phyloP scores from a whole-genome alignment of 92 coral and sea anemone species.

The Phymanthus crucifer region DNA sequence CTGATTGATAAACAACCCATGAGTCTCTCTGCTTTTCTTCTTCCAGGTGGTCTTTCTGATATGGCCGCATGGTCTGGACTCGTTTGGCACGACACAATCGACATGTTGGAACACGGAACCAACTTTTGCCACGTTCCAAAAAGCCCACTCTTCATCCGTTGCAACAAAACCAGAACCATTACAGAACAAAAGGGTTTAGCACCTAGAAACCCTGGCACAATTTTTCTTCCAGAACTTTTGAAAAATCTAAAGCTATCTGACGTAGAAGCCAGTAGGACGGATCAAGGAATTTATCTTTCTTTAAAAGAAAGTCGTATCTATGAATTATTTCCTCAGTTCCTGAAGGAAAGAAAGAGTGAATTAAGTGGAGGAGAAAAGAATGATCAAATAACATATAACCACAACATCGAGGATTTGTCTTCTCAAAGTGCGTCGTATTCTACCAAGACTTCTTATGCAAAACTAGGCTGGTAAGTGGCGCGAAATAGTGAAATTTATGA shows the following conservation, averaged over 20 bases:
- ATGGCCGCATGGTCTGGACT: conserved; percentile 97
- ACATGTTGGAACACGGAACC: conserved; percentile 92
- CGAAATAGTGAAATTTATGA: not conserved
- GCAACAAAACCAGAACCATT: conserved; percentile 48
- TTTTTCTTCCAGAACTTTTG: conserved; percentile 31
- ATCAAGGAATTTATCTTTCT: conserved; percentile 54
- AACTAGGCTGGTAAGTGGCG: conserved; percentile 78
- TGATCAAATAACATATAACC: not conserved
- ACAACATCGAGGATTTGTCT: not conserved
- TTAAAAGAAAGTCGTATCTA: not conserved
- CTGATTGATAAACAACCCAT: too few relatives aligned
- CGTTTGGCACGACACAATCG: conserved; percentile 82
- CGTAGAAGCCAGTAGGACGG: conserved; percentile 40
- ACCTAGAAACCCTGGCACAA: conserved; percentile 64
- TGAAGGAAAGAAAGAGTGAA: not conserved
- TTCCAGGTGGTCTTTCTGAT: conserved; percentile 86
- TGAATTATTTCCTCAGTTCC: not conserved
- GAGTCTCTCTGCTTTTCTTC: not conserved
- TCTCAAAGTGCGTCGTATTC: conserved; percentile 54
- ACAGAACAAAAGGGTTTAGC: not conserved
- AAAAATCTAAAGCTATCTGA: conserved; percentile 38
- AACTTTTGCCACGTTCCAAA: conserved; percentile 65
- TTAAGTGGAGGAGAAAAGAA: not conserved
- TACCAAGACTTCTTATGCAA: conserved; percentile 75
- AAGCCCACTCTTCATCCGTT: conserved; percentile 79